Conservation (phyloP, 2,113 vertebrate species). For the Hypomesus transpacificus region DNA sequence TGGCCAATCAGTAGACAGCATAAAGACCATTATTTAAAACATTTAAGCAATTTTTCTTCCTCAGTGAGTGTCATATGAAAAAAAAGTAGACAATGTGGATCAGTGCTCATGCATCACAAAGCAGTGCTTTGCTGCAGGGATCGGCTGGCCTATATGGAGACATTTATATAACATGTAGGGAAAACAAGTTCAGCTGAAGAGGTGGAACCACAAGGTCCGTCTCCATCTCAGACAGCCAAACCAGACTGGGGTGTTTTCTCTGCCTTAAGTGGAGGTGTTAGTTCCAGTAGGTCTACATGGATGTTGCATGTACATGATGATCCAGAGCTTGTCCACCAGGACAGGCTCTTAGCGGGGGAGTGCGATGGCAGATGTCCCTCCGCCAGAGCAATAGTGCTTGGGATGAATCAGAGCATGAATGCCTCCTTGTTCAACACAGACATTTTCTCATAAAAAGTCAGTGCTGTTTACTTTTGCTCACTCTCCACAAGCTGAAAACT, state of each 20-base stretch:
- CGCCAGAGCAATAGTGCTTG: slow-evolving; percentile 47
- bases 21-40: too few species aligned
- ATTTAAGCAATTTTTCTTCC: neutral
- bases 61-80: slow-evolving; percentile 9
- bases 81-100: slow-evolving; percentile 12
- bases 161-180: slow-evolving; percentile 37
- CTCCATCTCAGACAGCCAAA: slow-evolving; percentile 10
- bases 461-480: slow-evolving; percentile 56
- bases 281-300: slow-evolving; percentile 62
- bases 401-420: slow-evolving; percentile 68
- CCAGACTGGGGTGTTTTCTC: slow-evolving; percentile 9
- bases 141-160: slow-evolving; percentile 32
- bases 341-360: slow-evolving; percentile 56
- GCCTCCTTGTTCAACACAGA: slow-evolving; percentile 68
- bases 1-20: too few species aligned
- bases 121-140: slow-evolving; percentile 14
- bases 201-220: slow-evolving; percentile 6
- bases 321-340: slow-evolving; percentile 47
- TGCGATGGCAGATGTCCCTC: slow-evolving; percentile 65
- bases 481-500: slow-evolving; percentile 41
- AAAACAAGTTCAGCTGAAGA: slow-evolving; percentile 27
- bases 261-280: slow-evolving; percentile 43
- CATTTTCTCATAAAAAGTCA: slow-evolving; percentile 60
- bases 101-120: slow-evolving; percentile 28
- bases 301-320: slow-evolving; percentile 59